Conservation (phyloP, 2,888 invertebrate species). For the Bembecia ichneumoniformis region DNA sequence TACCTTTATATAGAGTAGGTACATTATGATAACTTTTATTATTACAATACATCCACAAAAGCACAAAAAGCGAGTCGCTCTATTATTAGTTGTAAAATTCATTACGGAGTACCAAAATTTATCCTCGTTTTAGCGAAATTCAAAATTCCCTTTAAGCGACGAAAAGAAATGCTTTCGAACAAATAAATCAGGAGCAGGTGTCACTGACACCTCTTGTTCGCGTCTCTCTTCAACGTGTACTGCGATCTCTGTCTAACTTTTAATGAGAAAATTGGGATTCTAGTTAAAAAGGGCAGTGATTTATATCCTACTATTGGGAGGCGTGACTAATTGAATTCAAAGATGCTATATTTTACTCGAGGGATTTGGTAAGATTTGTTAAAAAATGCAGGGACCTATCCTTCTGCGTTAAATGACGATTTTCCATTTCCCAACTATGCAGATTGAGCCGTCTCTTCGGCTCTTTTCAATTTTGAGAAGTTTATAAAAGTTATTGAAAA, state of each 20-base stretch:
- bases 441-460: no score
- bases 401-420: no score
- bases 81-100: neutral
- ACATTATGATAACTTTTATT: neutral
- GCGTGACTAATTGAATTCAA: neutral
- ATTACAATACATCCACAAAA: no score
- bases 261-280: constrained; percentile 22
- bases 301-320: constrained; percentile 23
- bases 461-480: no score
- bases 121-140: constrained; percentile 4
- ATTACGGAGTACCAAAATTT: constrained; percentile 7
- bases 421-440: no score
- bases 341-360: neutral
- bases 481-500: no score
- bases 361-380: neutral
- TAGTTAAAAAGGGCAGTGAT: constrained; percentile 16
- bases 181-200: constrained; percentile 50
- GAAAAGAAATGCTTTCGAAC: constrained; percentile 39
- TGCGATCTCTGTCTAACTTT: constrained; percentile 14
- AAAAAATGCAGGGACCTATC: no score
- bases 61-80: no score
- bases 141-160: constrained; percentile 21
- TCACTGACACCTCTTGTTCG: constrained; percentile 23
- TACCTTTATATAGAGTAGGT: no score
- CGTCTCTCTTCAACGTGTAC: constrained; percentile 12